Evolutionary conservation across 2,888 invertebrate species (phyloP), one percentile per base, ranked within the genome.

Genomic region (Atrina japonica): DNA sequence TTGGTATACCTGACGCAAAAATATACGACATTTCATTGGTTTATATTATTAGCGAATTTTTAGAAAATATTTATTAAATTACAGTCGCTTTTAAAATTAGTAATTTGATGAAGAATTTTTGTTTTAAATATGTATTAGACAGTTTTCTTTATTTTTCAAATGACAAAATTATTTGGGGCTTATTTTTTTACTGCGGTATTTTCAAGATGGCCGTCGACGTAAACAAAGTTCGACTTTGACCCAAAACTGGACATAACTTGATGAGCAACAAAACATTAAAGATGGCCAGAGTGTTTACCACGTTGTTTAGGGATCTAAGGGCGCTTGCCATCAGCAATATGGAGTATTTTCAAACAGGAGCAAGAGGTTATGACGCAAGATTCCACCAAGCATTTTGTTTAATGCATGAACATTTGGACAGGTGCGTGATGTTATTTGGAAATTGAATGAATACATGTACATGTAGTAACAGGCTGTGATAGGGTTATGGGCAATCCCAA

Each of bases 391-490:
- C 86, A 27, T 90, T 89, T 65, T 80, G 83, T 60, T 73, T 85
- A 59, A 75, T 91, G 16, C 82, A 86, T 30, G 95, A 96, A 86
- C 94, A 94, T 83, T 92, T 96, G 77, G 93, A 94, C 71, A 56
- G 59, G 52, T 61, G 23, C 27, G 41, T 27, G 5, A n/a, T 52
- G 49, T 18, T 49, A 3, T 3, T 18, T 16, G 45, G n/a, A 3
- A 16, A 21, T 21, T 14, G 25, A 18, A 14, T 14, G 0, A 18
- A 25, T 49, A 49, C 49, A 49, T 14, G 2, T n/a, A 14, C 25
- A 53, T 27, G 9, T 27, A 29, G n/a, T n/a, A n/a, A n/a, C n/a
- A n/a, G n/a, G n/a, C n/a, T n/a, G n/a, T n/a, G n/a, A n/a, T n/a
- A n/a, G n/a, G n/a, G n/a, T n/a, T n/a, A n/a, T n/a, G n/a, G n/a